Conservation (phyloP, 2,797 vertebrate genomes). For the Selene dorsalis region DNA sequence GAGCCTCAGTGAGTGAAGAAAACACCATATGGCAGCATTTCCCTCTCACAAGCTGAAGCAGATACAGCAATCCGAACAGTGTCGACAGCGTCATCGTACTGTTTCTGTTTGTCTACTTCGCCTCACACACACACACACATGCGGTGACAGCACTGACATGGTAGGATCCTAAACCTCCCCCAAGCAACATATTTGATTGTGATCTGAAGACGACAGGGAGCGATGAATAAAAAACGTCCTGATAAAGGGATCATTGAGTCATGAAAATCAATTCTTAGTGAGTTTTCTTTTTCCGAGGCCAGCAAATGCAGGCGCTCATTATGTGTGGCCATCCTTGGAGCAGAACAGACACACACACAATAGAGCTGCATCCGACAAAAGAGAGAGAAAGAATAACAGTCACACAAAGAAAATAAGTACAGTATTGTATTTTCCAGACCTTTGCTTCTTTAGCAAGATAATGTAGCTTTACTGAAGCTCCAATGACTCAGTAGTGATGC, state of each 20-base stretch:
- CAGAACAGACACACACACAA: slow-evolving; percentile 64
- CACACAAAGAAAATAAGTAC: slow-evolving; percentile 55
- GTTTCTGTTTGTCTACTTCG: slow-evolving; percentile 62
- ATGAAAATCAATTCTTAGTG: slow-evolving; percentile 72
- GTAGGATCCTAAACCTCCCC: slow-evolving; percentile 52
- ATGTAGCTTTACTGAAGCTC: slow-evolving; percentile 53
- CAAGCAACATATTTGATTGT: slow-evolving; percentile 68
- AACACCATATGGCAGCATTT: slow-evolving; percentile 69
- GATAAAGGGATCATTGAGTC: slow-evolving; percentile 76
- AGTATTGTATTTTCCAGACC: slow-evolving; percentile 47
- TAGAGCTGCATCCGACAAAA: slow-evolving; percentile 57
- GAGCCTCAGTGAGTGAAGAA: slow-evolving; percentile 54
- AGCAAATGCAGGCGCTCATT: slow-evolving; percentile 69
- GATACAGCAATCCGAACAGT: slow-evolving; percentile 52
- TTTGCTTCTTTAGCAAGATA: slow-evolving; percentile 29
- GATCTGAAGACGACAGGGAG: slow-evolving; percentile 64
- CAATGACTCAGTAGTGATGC: slow-evolving; percentile 7
- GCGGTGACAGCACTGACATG: slow-evolving; percentile 15
- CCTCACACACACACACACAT: slow-evolving; percentile 28
- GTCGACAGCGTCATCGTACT: slow-evolving; percentile 55
- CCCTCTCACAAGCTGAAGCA: slow-evolving; percentile 47
- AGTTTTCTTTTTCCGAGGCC: slow-evolving; percentile 64
- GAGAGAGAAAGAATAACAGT: slow-evolving; percentile 56
- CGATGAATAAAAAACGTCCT: slow-evolving; percentile 70
- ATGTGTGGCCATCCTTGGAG: slow-evolving; percentile 71